Evolutionary conservation across 2,113 vertebrate genomes (phyloP).

Genomic region (Panurus biarmicus): DNA sequence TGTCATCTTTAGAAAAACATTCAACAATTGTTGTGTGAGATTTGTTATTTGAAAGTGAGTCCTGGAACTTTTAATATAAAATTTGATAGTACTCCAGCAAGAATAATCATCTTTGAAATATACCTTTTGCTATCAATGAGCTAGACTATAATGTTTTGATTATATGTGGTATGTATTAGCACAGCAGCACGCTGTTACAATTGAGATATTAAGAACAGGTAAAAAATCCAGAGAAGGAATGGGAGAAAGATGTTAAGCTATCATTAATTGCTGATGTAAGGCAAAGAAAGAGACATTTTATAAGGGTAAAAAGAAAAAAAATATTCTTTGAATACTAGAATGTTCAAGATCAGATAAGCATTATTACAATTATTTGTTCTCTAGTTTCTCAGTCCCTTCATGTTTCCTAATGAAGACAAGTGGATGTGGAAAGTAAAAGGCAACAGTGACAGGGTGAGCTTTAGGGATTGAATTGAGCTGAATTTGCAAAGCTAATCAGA

Average conservation of each 20-base stretch:
- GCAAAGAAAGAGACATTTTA: neutral
- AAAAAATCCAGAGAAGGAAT: neutral
- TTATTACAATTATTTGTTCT: neutral
- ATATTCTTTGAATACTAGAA: neutral
- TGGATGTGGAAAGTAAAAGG: neutral
- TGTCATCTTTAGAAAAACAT: neutral
- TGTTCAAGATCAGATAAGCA: neutral
- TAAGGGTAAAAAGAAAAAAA: neutral
- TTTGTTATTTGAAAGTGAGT: neutral
- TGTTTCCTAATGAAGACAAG: neutral
- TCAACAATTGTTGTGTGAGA: neutral
- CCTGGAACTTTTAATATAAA: neutral
- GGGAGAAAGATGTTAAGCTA: neutral
- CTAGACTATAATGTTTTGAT: neutral
- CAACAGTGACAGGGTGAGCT: neutral
- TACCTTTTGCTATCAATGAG: neutral
- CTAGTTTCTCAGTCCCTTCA: neutral
- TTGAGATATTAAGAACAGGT: neutral
- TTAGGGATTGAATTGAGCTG: neutral
- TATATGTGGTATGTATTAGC: neutral
- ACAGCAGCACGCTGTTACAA: rapidly evolving
- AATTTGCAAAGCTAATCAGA: neutral
- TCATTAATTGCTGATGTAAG: neutral
- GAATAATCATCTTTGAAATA: neutral
- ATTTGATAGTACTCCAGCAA: neutral